phyloP scores from a whole-genome alignment of 1,140 invertebrate species.

The Caenorhabditis latens region DNA sequence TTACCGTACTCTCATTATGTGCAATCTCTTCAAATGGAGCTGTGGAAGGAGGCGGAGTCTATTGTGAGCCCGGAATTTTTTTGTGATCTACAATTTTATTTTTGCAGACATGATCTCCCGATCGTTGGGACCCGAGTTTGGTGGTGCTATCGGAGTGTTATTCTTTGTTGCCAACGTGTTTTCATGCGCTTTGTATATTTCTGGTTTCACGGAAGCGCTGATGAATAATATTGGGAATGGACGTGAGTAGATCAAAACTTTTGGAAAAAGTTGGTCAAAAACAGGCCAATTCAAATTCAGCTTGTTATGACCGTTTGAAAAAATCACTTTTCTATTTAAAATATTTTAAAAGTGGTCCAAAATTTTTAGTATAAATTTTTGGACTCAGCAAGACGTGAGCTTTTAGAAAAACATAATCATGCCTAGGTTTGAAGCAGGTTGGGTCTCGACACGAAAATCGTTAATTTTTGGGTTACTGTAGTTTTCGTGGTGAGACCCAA shows the following conservation, averaged over 20 bases:
- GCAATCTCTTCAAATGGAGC: slow-evolving; percentile 99
- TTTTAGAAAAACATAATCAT: no score
- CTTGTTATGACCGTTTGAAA: no score
- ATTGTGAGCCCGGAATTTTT: slow-evolving; percentile 84
- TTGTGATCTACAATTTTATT: neutral
- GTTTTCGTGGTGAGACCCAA: neutral
- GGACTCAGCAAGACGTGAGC: no score
- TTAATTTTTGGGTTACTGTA: no score
- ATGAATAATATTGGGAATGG: slow-evolving; percentile 72
- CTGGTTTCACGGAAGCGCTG: slow-evolving; percentile 76
- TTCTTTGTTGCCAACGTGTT: slow-evolving; percentile 94
- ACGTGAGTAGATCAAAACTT: slow-evolving; percentile 40
- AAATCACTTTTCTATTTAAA: no score
- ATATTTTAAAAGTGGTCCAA: no score
- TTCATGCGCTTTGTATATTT: slow-evolving; percentile 76
- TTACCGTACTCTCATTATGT: slow-evolving; percentile 96
- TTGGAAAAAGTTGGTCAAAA: neutral
- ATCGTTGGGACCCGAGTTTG: slow-evolving; percentile 96
- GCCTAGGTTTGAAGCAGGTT: no score
- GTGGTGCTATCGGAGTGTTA: slow-evolving; percentile 96
- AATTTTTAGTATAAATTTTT: no score
- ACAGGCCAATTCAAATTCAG: neutral
- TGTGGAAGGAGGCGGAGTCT: slow-evolving; percentile 96
- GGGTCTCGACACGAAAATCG: no score
- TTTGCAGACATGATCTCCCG: slow-evolving; percentile 91